Conservation (phyloP, 1,140 invertebrate genomes). For the Oedothorax gibbosus region DNA sequence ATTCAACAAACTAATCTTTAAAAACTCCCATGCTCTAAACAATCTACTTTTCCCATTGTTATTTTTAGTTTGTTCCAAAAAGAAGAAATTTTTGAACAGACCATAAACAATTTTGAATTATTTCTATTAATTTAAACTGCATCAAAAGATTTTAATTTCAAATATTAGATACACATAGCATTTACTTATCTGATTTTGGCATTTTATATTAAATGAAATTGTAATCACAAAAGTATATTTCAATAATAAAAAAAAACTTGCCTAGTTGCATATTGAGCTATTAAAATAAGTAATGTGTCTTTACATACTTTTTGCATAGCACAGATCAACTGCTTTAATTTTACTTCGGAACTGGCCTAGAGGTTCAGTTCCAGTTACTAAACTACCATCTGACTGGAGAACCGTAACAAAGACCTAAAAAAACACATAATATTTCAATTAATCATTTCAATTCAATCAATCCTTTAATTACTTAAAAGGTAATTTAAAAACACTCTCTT, state of each 20-base stretch:
- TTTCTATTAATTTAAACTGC: not conserved
- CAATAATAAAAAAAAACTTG: too few species aligned
- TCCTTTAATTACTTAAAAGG: not conserved
- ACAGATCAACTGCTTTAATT: conserved; percentile 80
- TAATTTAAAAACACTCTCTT: not conserved
- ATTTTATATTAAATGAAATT: too few species aligned
- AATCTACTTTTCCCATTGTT: too few species aligned
- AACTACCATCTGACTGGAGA: conserved; percentile 61
- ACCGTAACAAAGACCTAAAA: conserved; percentile 61
- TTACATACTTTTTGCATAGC: conserved; percentile 77
- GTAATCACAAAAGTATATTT: too few species aligned
- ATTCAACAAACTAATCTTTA: not conserved
- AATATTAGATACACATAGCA: not conserved
- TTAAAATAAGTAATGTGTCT: not conserved
- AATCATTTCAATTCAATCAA: not conserved
- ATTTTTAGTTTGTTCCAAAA: too few species aligned
- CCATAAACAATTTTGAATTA: too few species aligned
- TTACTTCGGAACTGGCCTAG: conserved; percentile 79
- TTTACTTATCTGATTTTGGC: too few species aligned
- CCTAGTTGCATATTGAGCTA: too few species aligned
- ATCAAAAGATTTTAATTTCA: not conserved
- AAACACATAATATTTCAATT: not conserved
- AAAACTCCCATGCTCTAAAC: too few species aligned
- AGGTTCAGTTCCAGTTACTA: conserved; percentile 71
- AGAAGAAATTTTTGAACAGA: too few species aligned